A percentile compares a stretch with the other conserved stretches of the same genome.
Conservation (phyloP, 2,797 vertebrate species). For the Arnoldichthys spilopterus region DNA sequence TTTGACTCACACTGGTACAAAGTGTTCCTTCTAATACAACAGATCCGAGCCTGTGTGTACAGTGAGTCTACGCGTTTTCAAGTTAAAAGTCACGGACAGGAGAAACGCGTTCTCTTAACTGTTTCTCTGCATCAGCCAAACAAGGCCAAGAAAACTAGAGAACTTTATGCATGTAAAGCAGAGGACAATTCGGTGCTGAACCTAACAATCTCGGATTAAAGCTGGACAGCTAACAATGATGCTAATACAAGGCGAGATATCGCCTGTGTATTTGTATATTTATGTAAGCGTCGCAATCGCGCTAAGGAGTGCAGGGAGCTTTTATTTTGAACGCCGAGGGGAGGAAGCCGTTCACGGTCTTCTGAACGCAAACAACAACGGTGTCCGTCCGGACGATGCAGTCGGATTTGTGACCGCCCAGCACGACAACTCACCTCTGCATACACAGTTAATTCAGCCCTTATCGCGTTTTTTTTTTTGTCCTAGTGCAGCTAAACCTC, state of each 20-base stretch:
- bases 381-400: constrained; percentile 44
- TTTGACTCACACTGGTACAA: no score
- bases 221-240: not conserved
- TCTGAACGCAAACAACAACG: constrained; percentile 48
- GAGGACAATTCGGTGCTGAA: not conserved
- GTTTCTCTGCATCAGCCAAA: not conserved
- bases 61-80: no score
- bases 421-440: constrained; percentile 12
- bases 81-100: not conserved
- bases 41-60: no score
- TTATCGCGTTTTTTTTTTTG: not conserved
- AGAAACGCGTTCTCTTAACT: no score
- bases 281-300: no score
- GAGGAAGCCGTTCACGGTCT: constrained; percentile 25
- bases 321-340: constrained; percentile 46
- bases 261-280: no score
- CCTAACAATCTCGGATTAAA: not conserved
- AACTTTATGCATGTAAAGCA: not conserved
- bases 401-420: constrained; percentile 47
- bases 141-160: not conserved
- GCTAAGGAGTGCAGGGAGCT: constrained; percentile 15
- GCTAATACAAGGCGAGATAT: not conserved
- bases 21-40: no score
- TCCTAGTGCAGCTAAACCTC: not conserved
- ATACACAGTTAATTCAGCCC: constrained; percentile 25